Evolutionary conservation across 2,797 vertebrate species (phyloP).

Genomic region (Merluccius polli): DNA sequence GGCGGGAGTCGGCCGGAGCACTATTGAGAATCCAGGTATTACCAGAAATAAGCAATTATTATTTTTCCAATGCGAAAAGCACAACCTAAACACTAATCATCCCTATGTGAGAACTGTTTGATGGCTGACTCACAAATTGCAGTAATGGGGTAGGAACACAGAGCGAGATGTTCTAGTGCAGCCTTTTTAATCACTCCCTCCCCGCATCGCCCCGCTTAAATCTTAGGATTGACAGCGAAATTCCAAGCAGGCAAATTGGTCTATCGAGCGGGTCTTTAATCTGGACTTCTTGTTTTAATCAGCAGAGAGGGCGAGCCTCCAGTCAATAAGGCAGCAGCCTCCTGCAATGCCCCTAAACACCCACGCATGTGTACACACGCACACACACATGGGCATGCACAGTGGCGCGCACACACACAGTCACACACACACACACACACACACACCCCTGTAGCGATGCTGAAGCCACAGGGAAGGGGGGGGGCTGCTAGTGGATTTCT

Average conservation of each 20-base stretch:
- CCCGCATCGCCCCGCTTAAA: conserved; percentile 18
- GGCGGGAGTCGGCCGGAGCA: background rate
- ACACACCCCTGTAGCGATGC: conserved; percentile 14
- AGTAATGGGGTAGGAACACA: background rate
- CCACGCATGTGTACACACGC: background rate
- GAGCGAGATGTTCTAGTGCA: background rate
- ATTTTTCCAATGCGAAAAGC: background rate
- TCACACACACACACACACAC: background rate
- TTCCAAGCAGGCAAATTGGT: conserved; percentile 42
- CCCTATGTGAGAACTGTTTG: background rate
- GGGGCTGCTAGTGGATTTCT: conserved; percentile 14
- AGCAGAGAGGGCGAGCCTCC: conserved; percentile 26
- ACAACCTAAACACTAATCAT: background rate
- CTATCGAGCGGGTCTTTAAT: conserved; percentile 64
- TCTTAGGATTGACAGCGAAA: conserved; percentile 29
- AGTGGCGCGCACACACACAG: background rate
- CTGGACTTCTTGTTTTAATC: conserved; percentile 62
- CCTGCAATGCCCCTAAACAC: background rate
- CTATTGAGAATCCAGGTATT: background rate
- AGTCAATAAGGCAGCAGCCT: conserved; percentile 32
- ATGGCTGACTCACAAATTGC: background rate
- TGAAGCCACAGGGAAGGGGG: conserved; percentile 16
- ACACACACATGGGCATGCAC: too few species aligned
- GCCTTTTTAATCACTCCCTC: conserved; percentile 16
- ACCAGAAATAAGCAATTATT: background rate